These are phyloP conservation scores for Euplagia quadripunctaria DNA, from an alignment of 2,888 invertebrate genomes.

Conservation along the genomic window DNA sequence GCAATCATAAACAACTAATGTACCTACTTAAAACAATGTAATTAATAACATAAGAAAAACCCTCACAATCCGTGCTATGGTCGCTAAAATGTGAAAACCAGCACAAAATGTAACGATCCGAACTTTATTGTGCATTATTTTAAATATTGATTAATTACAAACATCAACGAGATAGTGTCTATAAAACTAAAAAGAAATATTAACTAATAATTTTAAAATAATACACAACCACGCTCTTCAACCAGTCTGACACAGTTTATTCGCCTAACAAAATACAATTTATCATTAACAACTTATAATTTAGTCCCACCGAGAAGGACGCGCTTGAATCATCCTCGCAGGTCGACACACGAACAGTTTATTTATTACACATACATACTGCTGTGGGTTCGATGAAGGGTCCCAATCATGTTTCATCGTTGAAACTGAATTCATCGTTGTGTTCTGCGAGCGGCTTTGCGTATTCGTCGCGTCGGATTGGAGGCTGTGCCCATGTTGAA, in stretches of 20 bases:
- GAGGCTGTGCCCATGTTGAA: slow-evolving; percentile 73
- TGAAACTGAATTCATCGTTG: slow-evolving; percentile 63
- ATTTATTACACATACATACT: slow-evolving; percentile 42
- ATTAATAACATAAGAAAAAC: slow-evolving; percentile 20
- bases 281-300: slow-evolving; percentile 40
- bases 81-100: slow-evolving; percentile 9
- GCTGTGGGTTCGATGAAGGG: neutral
- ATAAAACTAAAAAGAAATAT: slow-evolving; percentile 3
- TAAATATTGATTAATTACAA: slow-evolving; percentile 8
- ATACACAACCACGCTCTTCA: slow-evolving; percentile 40
- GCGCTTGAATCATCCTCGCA: slow-evolving; percentile 25
- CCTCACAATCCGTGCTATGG: slow-evolving; percentile 19
- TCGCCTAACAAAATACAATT: slow-evolving; percentile 26
- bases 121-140: slow-evolving; percentile 36
- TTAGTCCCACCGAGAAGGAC: slow-evolving; percentile 41
- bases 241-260: slow-evolving; percentile 28
- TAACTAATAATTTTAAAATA: slow-evolving; percentile 25
- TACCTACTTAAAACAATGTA: slow-evolving; percentile 32
- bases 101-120: slow-evolving; percentile 21
- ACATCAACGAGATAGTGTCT: neutral
- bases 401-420: neutral
- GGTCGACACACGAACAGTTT: slow-evolving; percentile 29
- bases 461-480: slow-evolving; percentile 63
- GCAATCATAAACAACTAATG: slow-evolving; percentile 30
- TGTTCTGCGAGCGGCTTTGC: slow-evolving; percentile 74